Evolutionary conservation across 1,140 invertebrate genomes (phyloP), one percentile per base, ranked within the genome.

Genomic region (Spodoptera frugiperda): DNA sequence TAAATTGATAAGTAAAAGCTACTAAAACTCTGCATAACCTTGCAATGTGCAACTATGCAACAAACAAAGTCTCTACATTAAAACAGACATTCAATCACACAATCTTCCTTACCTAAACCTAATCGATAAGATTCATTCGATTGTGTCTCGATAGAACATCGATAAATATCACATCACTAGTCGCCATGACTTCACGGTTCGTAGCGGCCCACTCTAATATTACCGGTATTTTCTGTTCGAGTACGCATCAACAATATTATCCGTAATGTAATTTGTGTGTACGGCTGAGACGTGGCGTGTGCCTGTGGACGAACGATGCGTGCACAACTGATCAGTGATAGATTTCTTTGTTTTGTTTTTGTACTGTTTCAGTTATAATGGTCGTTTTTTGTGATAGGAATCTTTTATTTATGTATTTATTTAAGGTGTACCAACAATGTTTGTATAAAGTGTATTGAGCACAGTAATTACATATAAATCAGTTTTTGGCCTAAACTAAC

Each of bases 221-320:
- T 81, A 78, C 76, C 25, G 76, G 49, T 19, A 48, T 78, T 80
- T 80, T 77, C 71, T 78, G 53, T 70, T 75, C 48, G 39, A 71
- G 72, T 78, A 78, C 76, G 73, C 67, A 76, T 72, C 72, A 61
- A 78, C 76, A 76, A 78, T 81, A 76, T 81, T 76, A 81, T 81
- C 67, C 17, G 76, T 55, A 81, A 81, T 81, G 76, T 81, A 76
- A 81, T 81, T 81, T 78, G 72, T 71, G 57, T 49, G 55, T 63
- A 15, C 21, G 48, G 14, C 53, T 30, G 65, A 49, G 39, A 25
- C 14, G 21, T 51, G 65, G 21, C 46, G 17, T n/a, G 49, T 53
- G 65, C 17, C 65, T 25, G 65, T 33, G 25, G 12, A 46, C 17
- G 39, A 11, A 73, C 59, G 54, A 68, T 5, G 19, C 14, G 44